phyloP scores from a whole-genome alignment of 2,888 invertebrate species.

The Tuta absoluta region DNA sequence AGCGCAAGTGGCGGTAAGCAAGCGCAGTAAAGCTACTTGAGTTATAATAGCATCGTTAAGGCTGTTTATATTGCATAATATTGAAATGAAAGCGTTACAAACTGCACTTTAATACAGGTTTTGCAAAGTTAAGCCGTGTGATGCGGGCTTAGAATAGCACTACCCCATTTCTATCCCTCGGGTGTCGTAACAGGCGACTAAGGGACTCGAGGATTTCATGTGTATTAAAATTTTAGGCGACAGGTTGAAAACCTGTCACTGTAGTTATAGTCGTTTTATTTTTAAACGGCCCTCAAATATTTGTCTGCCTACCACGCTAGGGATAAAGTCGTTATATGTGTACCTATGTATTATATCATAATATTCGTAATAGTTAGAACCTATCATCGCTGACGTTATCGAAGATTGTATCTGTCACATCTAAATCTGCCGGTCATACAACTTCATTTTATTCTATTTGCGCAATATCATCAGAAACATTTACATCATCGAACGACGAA shows the following conservation, averaged over 20 bases:
- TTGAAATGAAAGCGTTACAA: not conserved
- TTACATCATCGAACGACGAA: slow-evolving; percentile 10
- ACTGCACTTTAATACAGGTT: not conserved
- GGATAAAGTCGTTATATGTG: not conserved
- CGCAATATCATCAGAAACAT: slow-evolving; percentile 1
- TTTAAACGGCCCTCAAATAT: no score
- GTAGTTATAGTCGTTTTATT: no score
- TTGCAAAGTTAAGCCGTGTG: not conserved
- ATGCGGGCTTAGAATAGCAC: no score
- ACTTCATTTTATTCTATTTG: slow-evolving; percentile 4
- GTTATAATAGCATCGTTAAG: slow-evolving; percentile 11
- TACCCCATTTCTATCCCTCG: no score
- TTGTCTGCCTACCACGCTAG: no score
- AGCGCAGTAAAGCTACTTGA: not conserved
- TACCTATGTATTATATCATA: not conserved
- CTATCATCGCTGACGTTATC: not conserved
- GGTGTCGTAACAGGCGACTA: no score
- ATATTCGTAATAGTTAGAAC: not conserved
- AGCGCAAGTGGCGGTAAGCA: not conserved
- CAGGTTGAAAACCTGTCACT: no score
- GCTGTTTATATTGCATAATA: slow-evolving; percentile 8
- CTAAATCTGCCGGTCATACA: not conserved
- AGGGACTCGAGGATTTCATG: no score
- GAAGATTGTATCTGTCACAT: not conserved
- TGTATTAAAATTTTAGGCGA: no score